phyloP scores from a whole-genome alignment of 2,797 vertebrate genomes.

The Hybognathus amarus region DNA sequence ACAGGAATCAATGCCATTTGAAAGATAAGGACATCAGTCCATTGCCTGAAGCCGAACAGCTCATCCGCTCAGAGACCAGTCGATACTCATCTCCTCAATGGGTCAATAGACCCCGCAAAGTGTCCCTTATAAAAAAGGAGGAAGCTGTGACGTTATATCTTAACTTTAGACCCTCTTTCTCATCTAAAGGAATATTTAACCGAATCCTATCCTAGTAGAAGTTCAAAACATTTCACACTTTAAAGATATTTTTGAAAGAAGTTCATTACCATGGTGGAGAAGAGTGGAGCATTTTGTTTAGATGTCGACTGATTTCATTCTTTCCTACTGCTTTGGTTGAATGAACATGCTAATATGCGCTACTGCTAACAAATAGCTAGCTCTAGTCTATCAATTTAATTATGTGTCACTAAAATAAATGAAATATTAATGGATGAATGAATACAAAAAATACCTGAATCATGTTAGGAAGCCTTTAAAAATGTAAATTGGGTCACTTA shows the following conservation, averaged over 20 bases:
- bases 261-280: not conserved
- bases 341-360: no score
- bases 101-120: slow-evolving; percentile 43
- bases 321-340: no score
- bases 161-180: not conserved
- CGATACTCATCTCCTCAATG: slow-evolving; percentile 48
- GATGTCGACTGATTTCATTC: no score
- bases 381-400: no score
- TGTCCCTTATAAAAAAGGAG: slow-evolving; percentile 39
- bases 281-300: no score
- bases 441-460: no score
- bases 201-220: not conserved
- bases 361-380: no score
- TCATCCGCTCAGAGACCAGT: slow-evolving; percentile 42
- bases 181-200: not conserved
- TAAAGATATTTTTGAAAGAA: not conserved
- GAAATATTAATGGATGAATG: no score
- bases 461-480: no score
- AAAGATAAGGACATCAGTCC: slow-evolving; percentile 65
- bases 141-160: not conserved
- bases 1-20: slow-evolving; percentile 49
- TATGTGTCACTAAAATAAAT: no score
- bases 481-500: no score
- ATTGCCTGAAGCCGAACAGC: slow-evolving; percentile 24
- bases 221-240: not conserved